Base-by-base conservation (phyloP, 1,140 invertebrate genomes). In the Eurosta solidaginis region DNA sequence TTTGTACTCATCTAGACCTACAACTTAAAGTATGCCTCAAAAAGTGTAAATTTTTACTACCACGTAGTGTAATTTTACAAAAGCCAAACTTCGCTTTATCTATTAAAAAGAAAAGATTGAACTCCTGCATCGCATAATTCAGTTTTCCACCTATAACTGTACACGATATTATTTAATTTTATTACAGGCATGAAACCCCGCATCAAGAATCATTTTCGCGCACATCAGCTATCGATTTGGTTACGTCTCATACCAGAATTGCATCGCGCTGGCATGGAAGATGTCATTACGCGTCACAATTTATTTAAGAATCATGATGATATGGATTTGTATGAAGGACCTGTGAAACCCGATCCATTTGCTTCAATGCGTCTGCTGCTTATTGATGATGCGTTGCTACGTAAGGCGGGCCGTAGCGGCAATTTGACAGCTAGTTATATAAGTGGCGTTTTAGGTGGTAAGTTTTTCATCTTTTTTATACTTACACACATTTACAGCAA, bases 191-290 rank as follows among this genome's bases (percentile, higher is more conserved):
- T 95, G 91, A 96, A 96, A 88, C 94, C 95, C 1, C 92, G 94
- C 82, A 92, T 96, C 89, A 96, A 96, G 85, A 96, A 97, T 88
- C 97, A 98, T 88, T 98, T 96, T 88, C 91, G 96, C 27, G 96
- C 96, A 14, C 95, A 97, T 88, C 96, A 97, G 84, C 89, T 98
- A 25, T 97, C 96, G 4, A 96, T 98, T 59, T 98, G 97, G 97
- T 89, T 96, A 14, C 92, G 96, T 47, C 90, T 98, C 9, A 95
- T 99, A 54, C 97, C 97, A 0, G 96, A 97, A 87, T 91, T 98
- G 17, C 96, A 98, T 88, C 89, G 93, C 50, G 94, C 94, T 0
- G 95, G 95, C 17, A 95, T 96, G 93, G 94, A 96, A 82, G 94
- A 95, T 87, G 94, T 95, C 22, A 93, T 94, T 77, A 92, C 94